phyloP scores from a whole-genome alignment of 1,140 invertebrate genomes.

The Elysia chlorotica region DNA sequence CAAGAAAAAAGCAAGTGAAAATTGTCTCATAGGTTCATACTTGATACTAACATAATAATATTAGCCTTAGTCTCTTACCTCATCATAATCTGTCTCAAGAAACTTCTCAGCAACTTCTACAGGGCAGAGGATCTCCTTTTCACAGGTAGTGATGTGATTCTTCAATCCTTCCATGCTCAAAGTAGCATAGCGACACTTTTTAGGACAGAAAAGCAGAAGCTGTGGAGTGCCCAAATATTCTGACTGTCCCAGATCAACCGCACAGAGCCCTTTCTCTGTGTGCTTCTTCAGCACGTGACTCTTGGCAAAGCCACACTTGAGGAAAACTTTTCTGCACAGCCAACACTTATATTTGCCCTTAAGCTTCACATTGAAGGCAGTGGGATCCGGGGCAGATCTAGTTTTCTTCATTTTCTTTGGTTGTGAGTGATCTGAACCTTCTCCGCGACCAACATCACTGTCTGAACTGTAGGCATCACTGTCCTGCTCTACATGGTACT shows the following conservation, averaged over 20 bases:
- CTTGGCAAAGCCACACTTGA: neutral
- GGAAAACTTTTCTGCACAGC: constrained; percentile 13
- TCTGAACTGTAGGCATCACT: neutral
- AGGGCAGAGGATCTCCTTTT: neutral
- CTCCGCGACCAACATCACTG: neutral
- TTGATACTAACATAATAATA: too few species aligned
- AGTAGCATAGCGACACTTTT: constrained; percentile 10
- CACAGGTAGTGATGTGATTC: neutral
- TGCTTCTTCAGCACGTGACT: constrained; percentile 15
- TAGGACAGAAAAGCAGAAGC: constrained; percentile 14
- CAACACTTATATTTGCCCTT: constrained; percentile 17
- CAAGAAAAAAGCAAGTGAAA: too few species aligned
- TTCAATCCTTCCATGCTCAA: neutral
- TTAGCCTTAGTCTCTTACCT: constrained; percentile 7
- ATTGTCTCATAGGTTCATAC: too few species aligned
- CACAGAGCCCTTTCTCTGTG: constrained; percentile 8
- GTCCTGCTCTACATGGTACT: constrained; percentile 6
- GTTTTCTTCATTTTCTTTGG: constrained; percentile 7
- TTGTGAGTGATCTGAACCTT: neutral
- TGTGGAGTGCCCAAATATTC: neutral
- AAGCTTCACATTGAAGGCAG: neutral
- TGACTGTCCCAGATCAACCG: neutral
- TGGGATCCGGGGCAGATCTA: neutral
- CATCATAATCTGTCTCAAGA: neutral
- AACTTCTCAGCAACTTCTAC: neutral